These are phyloP conservation scores for Cyrtodaria siliqua DNA, from an alignment of 2,888 invertebrate species.

Conservation along the genomic window DNA sequence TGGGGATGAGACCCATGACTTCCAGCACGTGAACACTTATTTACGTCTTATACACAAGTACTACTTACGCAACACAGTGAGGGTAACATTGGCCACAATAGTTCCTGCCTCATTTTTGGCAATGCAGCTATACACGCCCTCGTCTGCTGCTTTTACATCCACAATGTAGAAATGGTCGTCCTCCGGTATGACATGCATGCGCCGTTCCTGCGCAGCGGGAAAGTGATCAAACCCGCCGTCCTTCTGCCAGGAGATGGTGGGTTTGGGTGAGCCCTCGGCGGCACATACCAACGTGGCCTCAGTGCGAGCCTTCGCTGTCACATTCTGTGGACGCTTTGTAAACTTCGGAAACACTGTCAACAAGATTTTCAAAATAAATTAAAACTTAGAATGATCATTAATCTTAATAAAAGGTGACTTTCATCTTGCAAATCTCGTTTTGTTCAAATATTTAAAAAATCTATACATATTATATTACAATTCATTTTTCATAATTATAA, in stretches of 20 bases:
- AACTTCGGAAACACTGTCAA: slow-evolving; percentile 93
- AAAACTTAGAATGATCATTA: too few relatives aligned
- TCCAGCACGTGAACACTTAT: too few relatives aligned
- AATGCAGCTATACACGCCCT: slow-evolving; percentile 97
- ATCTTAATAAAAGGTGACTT: too few relatives aligned
- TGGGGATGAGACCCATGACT: too few relatives aligned
- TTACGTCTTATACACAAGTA: too few relatives aligned
- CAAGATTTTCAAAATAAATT: too few relatives aligned
- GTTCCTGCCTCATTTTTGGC: slow-evolving; percentile 96
- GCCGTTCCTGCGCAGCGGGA: slow-evolving; percentile 96
- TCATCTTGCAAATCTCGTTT: too few relatives aligned
- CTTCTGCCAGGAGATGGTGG: slow-evolving; percentile 87
- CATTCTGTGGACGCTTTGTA: slow-evolving; percentile 93
- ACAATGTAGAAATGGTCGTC: slow-evolving; percentile 97
- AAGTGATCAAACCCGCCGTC: slow-evolving; percentile 88
- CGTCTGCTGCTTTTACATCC: slow-evolving; percentile 95
- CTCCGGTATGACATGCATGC: slow-evolving; percentile 96
- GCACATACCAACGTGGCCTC: slow-evolving; percentile 96
- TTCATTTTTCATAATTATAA: too few relatives aligned
- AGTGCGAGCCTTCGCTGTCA: slow-evolving; percentile 94
- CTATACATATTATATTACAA: too few relatives aligned
- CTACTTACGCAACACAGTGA: slow-evolving; percentile 90
- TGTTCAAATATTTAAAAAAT: too few relatives aligned
- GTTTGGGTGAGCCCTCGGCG: slow-evolving; percentile 94
- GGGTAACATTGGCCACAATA: slow-evolving; percentile 94